Percentiles rank a stretch among this genome's conserved stretches.
These are phyloP conservation scores for Aphaenogaster ashmeadi DNA, from an alignment of 1,140 invertebrate species.

Conservation along the genomic window DNA sequence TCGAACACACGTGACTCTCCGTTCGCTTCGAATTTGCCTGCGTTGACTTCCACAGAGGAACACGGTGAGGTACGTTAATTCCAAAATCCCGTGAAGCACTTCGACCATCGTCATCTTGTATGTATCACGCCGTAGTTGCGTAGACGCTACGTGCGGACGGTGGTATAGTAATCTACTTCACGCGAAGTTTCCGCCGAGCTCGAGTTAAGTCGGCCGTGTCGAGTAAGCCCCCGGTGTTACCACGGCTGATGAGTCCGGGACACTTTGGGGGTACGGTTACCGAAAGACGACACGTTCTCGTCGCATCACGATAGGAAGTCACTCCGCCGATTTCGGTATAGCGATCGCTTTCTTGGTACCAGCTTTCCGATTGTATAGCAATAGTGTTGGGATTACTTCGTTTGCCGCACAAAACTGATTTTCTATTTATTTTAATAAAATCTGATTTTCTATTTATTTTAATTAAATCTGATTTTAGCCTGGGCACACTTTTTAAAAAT, in stretches of 20 bases:
- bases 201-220: constrained; percentile 70
- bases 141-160: constrained; percentile 50
- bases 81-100: constrained; percentile 57
- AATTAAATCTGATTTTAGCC: background rate
- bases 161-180: constrained; percentile 72
- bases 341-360: background rate
- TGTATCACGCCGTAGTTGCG: constrained; percentile 53
- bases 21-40: background rate
- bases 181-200: constrained; percentile 69
- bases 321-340: background rate
- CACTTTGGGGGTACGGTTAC: constrained; percentile 61
- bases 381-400: background rate
- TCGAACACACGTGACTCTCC: background rate
- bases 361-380: background rate
- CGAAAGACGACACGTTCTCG: constrained; percentile 56
- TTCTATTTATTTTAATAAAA: background rate
- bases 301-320: constrained; percentile 34
- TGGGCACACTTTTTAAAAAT: background rate
- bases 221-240: constrained; percentile 73
- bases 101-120: constrained; percentile 64
- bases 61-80: constrained; percentile 64
- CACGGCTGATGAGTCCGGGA: constrained; percentile 70
- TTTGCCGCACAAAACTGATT: background rate
- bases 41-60: constrained; percentile 45
- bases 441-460: constrained; percentile 15